Evolutionary conservation across 2,113 vertebrate species (phyloP).

Genomic region (Puntigrus tetrazona): DNA sequence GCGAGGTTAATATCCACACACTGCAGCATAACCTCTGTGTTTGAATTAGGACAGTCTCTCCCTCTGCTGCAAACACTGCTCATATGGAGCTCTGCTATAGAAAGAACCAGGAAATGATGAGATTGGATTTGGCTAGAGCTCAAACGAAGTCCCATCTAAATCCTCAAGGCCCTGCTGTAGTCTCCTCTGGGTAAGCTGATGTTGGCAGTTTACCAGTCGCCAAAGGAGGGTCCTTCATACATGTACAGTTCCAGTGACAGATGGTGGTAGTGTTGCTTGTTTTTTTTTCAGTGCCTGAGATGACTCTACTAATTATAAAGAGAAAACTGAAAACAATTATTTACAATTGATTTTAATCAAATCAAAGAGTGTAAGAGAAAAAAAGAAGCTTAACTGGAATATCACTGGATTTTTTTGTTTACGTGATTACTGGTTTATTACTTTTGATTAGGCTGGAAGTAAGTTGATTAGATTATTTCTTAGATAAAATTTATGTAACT

Average conservation of each 20-base stretch:
- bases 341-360: not conserved
- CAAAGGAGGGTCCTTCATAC: conserved; percentile 30
- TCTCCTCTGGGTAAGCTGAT: conserved; percentile 41
- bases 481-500: not conserved
- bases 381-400: not conserved
- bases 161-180: conserved; percentile 29
- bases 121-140: conserved; percentile 41
- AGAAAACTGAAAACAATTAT: conserved; percentile 2
- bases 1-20: conserved; percentile 13
- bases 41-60: not conserved
- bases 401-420: not conserved
- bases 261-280: conserved; percentile 9
- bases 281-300: not conserved
- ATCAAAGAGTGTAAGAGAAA: not conserved
- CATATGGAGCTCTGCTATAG: conserved; percentile 6
- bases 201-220: conserved; percentile 33
- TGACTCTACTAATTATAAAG: not conserved
- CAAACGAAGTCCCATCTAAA: conserved; percentile 37
- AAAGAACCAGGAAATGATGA: conserved; percentile 21
- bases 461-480: not conserved
- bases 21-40: conserved; percentile 18
- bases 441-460: too few relatives aligned
- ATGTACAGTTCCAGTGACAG: conserved; percentile 39
- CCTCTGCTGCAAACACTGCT: not conserved
- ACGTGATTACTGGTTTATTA: not conserved